These are phyloP conservation scores for Drosophila bifasciata DNA, from an alignment of 1,140 invertebrate genomes.

Conservation along the genomic window DNA sequence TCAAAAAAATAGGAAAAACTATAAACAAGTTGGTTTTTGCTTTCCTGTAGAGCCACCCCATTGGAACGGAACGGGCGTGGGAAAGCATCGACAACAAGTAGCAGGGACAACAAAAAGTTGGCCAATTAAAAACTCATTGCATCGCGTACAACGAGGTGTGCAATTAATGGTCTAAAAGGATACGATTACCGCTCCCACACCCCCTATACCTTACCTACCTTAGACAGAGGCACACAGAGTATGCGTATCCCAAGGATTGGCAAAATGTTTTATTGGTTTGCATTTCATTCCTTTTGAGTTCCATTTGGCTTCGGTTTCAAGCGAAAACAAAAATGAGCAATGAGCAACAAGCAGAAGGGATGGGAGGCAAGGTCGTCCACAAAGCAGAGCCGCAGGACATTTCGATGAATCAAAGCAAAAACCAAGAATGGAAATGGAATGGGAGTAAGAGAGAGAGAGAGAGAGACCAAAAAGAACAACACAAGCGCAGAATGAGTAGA, in stretches of 20 bases:
- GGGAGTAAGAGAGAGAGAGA: background rate
- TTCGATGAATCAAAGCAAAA: constrained; percentile 66
- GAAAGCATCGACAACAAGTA: constrained; percentile 38
- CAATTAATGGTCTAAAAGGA: constrained; percentile 65
- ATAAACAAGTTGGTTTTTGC: constrained; percentile 33
- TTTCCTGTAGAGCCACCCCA: constrained; percentile 8
- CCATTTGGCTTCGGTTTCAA: constrained; percentile 56
- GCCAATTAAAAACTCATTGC: constrained; percentile 74
- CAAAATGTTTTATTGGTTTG: constrained; percentile 67
- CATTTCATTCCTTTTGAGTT: constrained; percentile 33
- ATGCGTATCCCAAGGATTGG: constrained; percentile 41
- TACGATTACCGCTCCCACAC: constrained; percentile 26
- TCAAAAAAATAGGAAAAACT: constrained; percentile 45
- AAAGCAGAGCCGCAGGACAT: constrained; percentile 74
- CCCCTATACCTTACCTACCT: background rate
- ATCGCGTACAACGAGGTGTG: constrained; percentile 26
- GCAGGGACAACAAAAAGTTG: constrained; percentile 3
- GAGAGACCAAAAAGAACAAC: constrained; percentile 66
- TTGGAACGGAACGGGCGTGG: constrained; percentile 41
- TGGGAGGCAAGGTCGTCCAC: constrained; percentile 44
- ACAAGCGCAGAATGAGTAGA: constrained; percentile 77
- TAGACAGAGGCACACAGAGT: background rate
- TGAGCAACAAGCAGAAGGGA: constrained; percentile 47
- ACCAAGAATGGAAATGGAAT: constrained; percentile 37
- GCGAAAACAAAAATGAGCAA: constrained; percentile 67